Base-by-base conservation (phyloP, 2,797 vertebrate genomes). In the Gallinago stenura region DNA sequence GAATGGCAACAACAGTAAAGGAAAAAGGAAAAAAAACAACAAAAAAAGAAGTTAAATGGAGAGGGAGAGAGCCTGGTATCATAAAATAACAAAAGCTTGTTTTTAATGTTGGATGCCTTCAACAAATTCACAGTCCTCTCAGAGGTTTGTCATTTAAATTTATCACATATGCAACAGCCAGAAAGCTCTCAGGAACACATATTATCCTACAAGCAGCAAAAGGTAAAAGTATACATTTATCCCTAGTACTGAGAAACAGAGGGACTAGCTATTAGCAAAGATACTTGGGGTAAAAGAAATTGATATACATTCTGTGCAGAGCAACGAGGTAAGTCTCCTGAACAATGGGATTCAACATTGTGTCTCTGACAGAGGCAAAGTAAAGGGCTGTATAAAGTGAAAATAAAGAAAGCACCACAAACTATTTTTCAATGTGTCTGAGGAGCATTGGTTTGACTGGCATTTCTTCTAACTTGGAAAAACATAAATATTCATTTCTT, bases 271-370 rank as follows among this genome's bases (percentile, higher is more conserved):
- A 61, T 57, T 26, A 84, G 28, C 17, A 3, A n/a, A n/a, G 65
- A 58, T 28, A n/a, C 45, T 58, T 77, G 72, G 30, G 72, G 68
- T 76, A 72, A 86, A 85, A 39, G 50, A 76, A 48, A 66, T 0
- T 43, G 56, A 62, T 26, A 33, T 4, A 4, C 73, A 48, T 3
- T 66, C 70, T 9, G 58, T 72, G 85, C 64, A 51, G 31, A 75
- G 83, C 90, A 96, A 91, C 87, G 92, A 95, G 85, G 75, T 33
- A 57, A 75, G 65, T 76, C 57, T 94, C 91, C 92, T n/a, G 73
- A 93, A 72, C 48, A 54, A 5, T 7, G 12, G 25, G 41, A 87
- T 50, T 45, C 39, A 39, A 24, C 9, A 51, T 60, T 7, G 22
- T 24, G 64, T 1, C 7, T 18, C 8, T 1, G 24, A 56, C 2